phyloP scores from a whole-genome alignment of 2,113 vertebrate genomes.

The Nyctibius bracteatus region DNA sequence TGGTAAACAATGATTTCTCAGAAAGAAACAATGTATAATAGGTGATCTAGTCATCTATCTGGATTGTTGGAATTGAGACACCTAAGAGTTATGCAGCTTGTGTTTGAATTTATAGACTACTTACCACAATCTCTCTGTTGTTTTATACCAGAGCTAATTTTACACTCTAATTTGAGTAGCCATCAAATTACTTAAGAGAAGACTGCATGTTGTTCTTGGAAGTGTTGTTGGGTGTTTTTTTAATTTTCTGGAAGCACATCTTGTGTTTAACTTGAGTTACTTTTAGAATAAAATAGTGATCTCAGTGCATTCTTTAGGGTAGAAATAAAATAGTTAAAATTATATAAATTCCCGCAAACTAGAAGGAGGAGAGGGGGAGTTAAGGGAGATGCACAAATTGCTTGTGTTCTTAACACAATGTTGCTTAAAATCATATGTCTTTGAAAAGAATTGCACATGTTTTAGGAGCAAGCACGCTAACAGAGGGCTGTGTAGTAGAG shows the following conservation, averaged over 20 bases:
- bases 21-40: not conserved
- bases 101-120: slow-evolving; percentile 57
- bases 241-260: slow-evolving; percentile 21
- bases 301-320: not conserved
- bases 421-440: not conserved
- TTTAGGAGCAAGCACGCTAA: not conserved
- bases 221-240: slow-evolving; percentile 7
- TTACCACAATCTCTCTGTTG: not conserved
- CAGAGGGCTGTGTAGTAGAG: not conserved
- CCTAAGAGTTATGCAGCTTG: not conserved
- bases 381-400: not conserved
- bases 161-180: slow-evolving; percentile 41
- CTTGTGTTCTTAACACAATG: not conserved
- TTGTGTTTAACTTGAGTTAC: not conserved
- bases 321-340: slow-evolving; percentile 46
- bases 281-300: slow-evolving; percentile 31
- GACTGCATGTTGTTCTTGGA: slow-evolving; percentile 35
- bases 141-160: slow-evolving; percentile 45
- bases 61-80: slow-evolving; percentile 19
- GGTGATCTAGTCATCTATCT: slow-evolving; percentile 38
- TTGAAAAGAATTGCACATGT: not conserved
- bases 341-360: slow-evolving; percentile 20
- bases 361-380: not conserved
- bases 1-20: no score
- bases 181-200: slow-evolving; percentile 33